Conservation (phyloP, 2,888 invertebrate genomes). For the Aquatica leii region DNA sequence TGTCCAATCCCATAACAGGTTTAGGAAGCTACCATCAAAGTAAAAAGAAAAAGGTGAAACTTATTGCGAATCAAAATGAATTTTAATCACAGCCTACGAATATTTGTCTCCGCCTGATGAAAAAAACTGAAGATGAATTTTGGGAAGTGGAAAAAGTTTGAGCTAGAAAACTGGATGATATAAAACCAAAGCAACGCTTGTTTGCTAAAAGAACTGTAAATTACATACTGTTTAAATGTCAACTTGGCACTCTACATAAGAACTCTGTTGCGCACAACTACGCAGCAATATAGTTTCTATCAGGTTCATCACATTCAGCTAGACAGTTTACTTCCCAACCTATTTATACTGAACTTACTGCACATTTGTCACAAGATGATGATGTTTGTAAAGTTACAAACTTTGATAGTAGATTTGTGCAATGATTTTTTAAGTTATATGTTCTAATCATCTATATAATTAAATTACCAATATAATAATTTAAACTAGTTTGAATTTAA, state of each 20-base stretch:
- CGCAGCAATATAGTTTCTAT: too few relatives aligned
- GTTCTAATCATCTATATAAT: too few relatives aligned
- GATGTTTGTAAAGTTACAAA: background rate
- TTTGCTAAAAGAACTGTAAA: background rate
- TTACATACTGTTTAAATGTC: too few relatives aligned
- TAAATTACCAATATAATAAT: background rate
- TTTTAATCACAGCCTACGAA: too few relatives aligned
- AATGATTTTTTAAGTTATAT: background rate
- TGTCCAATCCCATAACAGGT: background rate
- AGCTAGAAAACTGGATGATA: too few relatives aligned
- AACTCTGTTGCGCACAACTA: too few relatives aligned
- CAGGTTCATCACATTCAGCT: background rate
- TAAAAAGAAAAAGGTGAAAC: background rate
- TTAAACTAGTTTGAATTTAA: background rate
- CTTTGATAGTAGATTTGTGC: background rate
- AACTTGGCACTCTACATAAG: too few relatives aligned
- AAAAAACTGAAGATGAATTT: too few relatives aligned
- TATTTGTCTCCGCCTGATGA: too few relatives aligned
- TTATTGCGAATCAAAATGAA: background rate
- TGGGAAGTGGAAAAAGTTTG: too few relatives aligned
- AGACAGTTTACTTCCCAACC: background rate
- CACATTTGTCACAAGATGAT: background rate
- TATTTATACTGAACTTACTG: background rate
- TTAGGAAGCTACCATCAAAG: background rate
- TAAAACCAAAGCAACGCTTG: too few relatives aligned